Base-by-base conservation (phyloP, 2,113 vertebrate species). In the Hemiprocne comata region DNA sequence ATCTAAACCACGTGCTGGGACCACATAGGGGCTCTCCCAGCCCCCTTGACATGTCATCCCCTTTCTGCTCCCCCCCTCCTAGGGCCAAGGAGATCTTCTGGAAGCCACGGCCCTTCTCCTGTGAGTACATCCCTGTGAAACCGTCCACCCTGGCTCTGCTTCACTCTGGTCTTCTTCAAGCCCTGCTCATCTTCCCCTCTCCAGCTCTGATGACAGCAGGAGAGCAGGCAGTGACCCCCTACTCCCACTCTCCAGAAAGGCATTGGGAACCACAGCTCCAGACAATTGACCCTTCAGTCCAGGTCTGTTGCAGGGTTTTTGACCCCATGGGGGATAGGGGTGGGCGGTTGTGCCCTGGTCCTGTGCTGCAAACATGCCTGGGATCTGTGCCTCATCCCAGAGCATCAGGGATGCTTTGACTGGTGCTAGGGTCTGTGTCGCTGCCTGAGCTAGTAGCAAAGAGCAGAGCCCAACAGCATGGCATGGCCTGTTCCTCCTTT, bases 81-180 rank as follows among this genome's bases (percentile, higher is more conserved):
- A 96, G 95, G 44, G 13, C 65, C 53, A 92, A 80, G 44, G 95
- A 93, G 42, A 90, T 11, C 11, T 95, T 95, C 42, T 97, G 96
- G 96, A 95, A 29, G 18, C 31, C 73, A 74, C 61, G 7, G 5
- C 24, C 80, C 24, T 96, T 96, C 55, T 94, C 89, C 73, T 96
- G 96, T 97, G 86, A 96, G 96, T 94, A 95, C 28, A 25, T 23
- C 20, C 16, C 42, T 61, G 23, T 2, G 23, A 76, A 65, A 7
- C 2, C 4, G 14, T 31, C 14, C 21, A 28, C 31, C 8, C 28
- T 8, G 7, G 13, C 28, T 77, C 87, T 88, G 23, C 13, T 72
- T 89, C 84, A 70, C 25, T 13, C 17, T 18, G 18, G 38, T 55
- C 38, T 10, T 84, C 69, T 57, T 42, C 6, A 13, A 54, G 3